These are phyloP conservation scores for Noctuana brunneofusca DNA, from an alignment of 2,888 invertebrate species.

Conservation along the genomic window DNA sequence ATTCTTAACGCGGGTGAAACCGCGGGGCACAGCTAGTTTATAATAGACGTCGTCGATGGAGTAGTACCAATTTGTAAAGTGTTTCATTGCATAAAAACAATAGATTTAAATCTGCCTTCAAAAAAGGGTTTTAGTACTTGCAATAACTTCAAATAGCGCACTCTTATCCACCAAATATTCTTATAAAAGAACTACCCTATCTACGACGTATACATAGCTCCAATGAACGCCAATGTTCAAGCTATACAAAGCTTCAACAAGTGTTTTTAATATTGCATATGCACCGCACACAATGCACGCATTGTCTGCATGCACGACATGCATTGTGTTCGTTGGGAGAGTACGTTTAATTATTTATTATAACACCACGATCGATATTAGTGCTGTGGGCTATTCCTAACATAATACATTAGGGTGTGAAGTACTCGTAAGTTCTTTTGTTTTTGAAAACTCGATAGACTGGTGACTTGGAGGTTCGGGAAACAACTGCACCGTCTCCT, in stretches of 20 bases:
- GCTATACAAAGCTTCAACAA: conserved; percentile 17
- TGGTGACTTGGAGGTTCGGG: too few species aligned
- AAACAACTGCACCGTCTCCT: too few species aligned
- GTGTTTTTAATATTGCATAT: conserved; percentile 30
- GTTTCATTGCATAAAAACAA: too few species aligned
- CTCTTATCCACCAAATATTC: neutral
- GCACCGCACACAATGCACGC: conserved; percentile 14
- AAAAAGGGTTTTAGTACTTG: too few species aligned
- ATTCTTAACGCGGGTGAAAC: too few species aligned
- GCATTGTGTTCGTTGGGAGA: conserved; percentile 10
- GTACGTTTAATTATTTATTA: conserved; percentile 24
- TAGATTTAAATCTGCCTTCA: too few species aligned
- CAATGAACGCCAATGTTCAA: conserved; percentile 9
- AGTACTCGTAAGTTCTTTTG: neutral
- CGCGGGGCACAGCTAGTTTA: too few species aligned
- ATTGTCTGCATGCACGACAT: conserved; percentile 21
- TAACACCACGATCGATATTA: conserved; percentile 17
- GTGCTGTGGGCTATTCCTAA: neutral
- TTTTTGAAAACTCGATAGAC: neutral
- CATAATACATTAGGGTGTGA: neutral
- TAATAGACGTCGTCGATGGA: too few species aligned
- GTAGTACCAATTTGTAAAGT: too few species aligned
- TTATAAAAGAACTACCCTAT: neutral
- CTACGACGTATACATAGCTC: neutral
- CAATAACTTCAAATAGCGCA: neutral